Evolutionary conservation across 1,140 invertebrate species (phyloP).

Genomic region (Bombus pyrosoma): DNA sequence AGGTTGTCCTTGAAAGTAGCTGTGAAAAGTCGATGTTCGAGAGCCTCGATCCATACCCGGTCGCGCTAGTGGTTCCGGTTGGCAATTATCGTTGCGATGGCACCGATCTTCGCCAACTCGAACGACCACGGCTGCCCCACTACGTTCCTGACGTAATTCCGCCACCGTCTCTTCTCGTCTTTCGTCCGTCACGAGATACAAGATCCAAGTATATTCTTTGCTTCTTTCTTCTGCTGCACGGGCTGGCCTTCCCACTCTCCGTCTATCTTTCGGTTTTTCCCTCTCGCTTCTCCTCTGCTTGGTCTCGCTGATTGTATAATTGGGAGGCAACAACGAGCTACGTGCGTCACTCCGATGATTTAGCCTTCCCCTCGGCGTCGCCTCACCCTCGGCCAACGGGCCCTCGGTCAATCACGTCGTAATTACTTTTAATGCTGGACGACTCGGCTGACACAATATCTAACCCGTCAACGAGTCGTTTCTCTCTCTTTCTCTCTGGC

Average conservation of each 20-base stretch:
- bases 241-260: slow-evolving; percentile 35
- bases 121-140: slow-evolving; percentile 52
- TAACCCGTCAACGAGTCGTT: slow-evolving; percentile 76
- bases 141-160: slow-evolving; percentile 66
- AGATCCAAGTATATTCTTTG: slow-evolving; percentile 36
- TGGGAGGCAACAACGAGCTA: slow-evolving; percentile 81
- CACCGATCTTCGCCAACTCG: slow-evolving; percentile 54
- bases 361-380: slow-evolving; percentile 74
- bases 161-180: slow-evolving; percentile 52
- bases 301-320: slow-evolving; percentile 81
- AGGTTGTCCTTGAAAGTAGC: not conserved
- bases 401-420: slow-evolving; percentile 82
- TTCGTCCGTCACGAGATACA: slow-evolving; percentile 49
- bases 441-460: slow-evolving; percentile 82
- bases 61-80: slow-evolving; percentile 13
- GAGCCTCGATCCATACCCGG: slow-evolving; percentile 29
- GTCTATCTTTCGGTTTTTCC: slow-evolving; percentile 45
- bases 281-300: slow-evolving; percentile 53
- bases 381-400: slow-evolving; percentile 76
- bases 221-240: slow-evolving; percentile 52
- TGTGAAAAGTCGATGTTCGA: not conserved
- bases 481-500: slow-evolving; percentile 36
- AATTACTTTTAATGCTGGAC: slow-evolving; percentile 83
- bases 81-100: slow-evolving; percentile 61
- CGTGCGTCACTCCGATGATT: slow-evolving; percentile 82